Percentiles rank a stretch among this genome's conserved stretches.
Conservation (phyloP, 92 coral and sea anemone genomes). For the Galaxea fascicularis region DNA sequence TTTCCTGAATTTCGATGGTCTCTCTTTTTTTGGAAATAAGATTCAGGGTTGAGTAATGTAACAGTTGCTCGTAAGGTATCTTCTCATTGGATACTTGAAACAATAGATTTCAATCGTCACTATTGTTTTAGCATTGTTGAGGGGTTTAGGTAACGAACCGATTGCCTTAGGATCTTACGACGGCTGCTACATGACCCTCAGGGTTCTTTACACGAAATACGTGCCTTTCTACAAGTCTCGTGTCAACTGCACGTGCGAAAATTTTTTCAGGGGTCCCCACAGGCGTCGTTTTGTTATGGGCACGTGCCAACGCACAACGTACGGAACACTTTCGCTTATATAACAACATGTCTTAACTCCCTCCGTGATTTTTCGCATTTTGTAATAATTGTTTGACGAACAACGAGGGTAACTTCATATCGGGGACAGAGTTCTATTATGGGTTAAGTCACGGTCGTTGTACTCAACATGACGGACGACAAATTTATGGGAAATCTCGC, state of each 20-base stretch:
- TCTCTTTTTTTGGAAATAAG: too few relatives aligned
- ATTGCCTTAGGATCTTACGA: too few relatives aligned
- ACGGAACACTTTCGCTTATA: not conserved
- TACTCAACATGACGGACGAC: not conserved
- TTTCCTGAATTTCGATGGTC: too few relatives aligned
- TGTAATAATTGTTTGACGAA: not conserved
- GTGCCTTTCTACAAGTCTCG: slow-evolving; percentile 27
- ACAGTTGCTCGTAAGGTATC: too few relatives aligned
- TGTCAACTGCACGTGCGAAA: not conserved
- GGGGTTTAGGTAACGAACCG: too few relatives aligned
- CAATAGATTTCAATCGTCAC: too few relatives aligned
- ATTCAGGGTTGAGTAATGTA: too few relatives aligned
- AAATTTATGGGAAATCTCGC: not conserved
- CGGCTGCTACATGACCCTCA: too few relatives aligned
- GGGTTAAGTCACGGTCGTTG: slow-evolving; percentile 12
- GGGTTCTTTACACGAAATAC: slow-evolving; percentile 32
- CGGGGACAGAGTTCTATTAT: not conserved
- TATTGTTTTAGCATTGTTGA: too few relatives aligned
- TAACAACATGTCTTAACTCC: not conserved
- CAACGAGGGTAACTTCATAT: too few relatives aligned
- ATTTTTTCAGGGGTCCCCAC: not conserved
- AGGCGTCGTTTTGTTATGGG: not conserved
- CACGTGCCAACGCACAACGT: slow-evolving; percentile 25
- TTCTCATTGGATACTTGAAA: too few relatives aligned
- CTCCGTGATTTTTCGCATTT: not conserved